Evolutionary conservation across 1,140 invertebrate genomes (phyloP).

Genomic region (Chelonus insularis): DNA sequence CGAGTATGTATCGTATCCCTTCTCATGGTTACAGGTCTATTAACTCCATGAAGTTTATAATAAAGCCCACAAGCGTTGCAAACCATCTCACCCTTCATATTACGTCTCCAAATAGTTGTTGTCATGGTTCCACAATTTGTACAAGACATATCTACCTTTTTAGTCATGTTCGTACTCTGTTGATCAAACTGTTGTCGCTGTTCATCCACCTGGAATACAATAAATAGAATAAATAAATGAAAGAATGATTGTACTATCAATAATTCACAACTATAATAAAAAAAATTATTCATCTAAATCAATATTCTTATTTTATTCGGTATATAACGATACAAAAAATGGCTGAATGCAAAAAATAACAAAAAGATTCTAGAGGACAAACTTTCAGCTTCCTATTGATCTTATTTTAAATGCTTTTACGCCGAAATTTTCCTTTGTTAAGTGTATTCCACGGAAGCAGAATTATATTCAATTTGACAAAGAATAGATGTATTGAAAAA

Average conservation of each 20-base stretch:
- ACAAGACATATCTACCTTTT: constrained; percentile 72
- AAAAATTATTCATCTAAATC: background rate
- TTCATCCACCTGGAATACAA: constrained; percentile 42
- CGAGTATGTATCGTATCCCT: constrained; percentile 96
- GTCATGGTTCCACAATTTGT: constrained; percentile 85
- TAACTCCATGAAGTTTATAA: constrained; percentile 89
- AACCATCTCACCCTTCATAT: constrained; percentile 88
- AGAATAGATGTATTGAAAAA: too few species aligned
- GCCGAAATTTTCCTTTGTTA: too few species aligned
- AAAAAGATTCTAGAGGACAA: too few species aligned
- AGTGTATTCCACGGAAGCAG: too few species aligned
- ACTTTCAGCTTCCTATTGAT: too few species aligned
- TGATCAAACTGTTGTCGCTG: constrained; percentile 51
- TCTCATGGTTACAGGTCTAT: constrained; percentile 90
- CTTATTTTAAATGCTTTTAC: too few species aligned
- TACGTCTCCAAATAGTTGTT: constrained; percentile 90
- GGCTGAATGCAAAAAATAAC: too few species aligned
- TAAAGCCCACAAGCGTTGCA: constrained; percentile 95
- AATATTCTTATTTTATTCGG: background rate
- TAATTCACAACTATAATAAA: background rate
- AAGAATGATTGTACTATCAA: background rate
- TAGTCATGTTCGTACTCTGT: constrained; percentile 46
- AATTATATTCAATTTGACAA: too few species aligned
- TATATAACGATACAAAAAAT: background rate
- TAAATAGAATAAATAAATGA: background rate